Evolutionary conservation across 2,888 invertebrate species (phyloP).

Genomic region (Dynastes grantii): DNA sequence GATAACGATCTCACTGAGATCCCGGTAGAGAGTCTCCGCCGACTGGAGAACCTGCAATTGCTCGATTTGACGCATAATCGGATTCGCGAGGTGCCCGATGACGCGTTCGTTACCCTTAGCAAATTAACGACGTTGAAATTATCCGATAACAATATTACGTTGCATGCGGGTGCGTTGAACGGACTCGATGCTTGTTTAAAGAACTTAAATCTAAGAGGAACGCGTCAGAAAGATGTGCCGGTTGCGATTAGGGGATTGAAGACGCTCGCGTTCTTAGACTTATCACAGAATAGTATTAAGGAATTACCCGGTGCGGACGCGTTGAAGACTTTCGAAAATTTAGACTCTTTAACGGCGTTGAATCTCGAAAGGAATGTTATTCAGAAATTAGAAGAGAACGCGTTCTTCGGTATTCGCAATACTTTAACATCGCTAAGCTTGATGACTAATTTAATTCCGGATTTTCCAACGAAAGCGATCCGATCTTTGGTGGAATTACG

Average conservation of each 20-base stretch:
- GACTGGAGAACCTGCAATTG: constrained; percentile 81
- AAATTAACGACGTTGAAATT: constrained; percentile 87
- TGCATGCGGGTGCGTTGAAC: constrained; percentile 80
- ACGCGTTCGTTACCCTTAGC: constrained; percentile 81
- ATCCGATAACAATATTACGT: constrained; percentile 89
- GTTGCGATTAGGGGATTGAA: constrained; percentile 84
- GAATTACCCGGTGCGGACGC: constrained; percentile 81
- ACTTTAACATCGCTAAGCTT: constrained; percentile 91
- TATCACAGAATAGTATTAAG: constrained; percentile 90
- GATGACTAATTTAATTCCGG: constrained; percentile 89
- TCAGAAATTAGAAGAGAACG: constrained; percentile 82
- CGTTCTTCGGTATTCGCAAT: constrained; percentile 85
- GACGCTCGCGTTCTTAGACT: constrained; percentile 88
- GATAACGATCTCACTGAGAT: constrained; percentile 87
- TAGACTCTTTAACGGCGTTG: constrained; percentile 87
- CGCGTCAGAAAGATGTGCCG: constrained; percentile 85
- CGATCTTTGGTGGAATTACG: constrained; percentile 84
- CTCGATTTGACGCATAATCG: constrained; percentile 90
- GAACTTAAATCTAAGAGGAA: constrained; percentile 92
- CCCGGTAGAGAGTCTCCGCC: constrained; percentile 81
- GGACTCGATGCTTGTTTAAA: constrained; percentile 88
- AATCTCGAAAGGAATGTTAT: constrained; percentile 92
- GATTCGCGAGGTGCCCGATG: constrained; percentile 81
- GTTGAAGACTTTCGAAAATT: constrained; percentile 80
- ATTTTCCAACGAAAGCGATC: constrained; percentile 89